Conservation (phyloP, 2,113 vertebrate species). For the Illadopsis cleaveri region DNA sequence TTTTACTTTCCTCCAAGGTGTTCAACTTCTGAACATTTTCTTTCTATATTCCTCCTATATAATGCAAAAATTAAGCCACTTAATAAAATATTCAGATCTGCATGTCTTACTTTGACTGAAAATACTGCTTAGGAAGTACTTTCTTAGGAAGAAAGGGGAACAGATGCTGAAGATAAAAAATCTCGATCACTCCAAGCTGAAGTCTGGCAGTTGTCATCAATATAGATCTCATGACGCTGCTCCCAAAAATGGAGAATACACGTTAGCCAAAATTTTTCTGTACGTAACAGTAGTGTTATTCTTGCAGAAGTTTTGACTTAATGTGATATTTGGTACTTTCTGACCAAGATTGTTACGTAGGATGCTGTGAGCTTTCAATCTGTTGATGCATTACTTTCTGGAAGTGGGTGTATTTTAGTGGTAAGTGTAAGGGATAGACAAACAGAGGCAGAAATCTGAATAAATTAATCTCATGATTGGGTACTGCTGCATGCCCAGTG, state of each 20-base stretch:
- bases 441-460: background rate
- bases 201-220: background rate
- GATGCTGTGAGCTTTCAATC: background rate
- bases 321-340: background rate
- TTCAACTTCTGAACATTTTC: background rate
- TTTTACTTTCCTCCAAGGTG: background rate
- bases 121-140: background rate
- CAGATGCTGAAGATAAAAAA: background rate
- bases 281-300: background rate
- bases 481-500: background rate
- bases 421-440: background rate
- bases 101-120: background rate
- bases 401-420: slow-evolving; percentile 17
- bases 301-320: background rate
- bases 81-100: background rate
- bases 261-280: background rate
- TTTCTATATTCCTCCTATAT: background rate
- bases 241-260: background rate
- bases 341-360: background rate
- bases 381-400: background rate
- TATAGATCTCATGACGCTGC: background rate
- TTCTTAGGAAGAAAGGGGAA: background rate
- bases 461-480: background rate
- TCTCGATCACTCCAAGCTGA: background rate
- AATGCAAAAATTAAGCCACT: background rate